Base-by-base conservation (phyloP, 1,140 invertebrate species). In the Elymnias hypermnestra region DNA sequence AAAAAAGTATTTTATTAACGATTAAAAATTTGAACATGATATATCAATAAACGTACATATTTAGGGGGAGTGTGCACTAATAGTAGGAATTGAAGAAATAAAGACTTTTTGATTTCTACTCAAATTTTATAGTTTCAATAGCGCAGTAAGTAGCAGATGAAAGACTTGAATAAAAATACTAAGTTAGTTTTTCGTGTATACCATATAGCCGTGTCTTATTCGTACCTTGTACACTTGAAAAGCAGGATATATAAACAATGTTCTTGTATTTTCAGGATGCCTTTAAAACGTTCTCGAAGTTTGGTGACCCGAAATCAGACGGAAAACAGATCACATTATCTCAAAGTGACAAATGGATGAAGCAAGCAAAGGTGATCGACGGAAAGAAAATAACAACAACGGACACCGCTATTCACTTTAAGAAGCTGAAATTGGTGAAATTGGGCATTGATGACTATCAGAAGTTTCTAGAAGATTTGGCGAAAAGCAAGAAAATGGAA, bases 261-360 rank as follows among this genome's bases (percentile, higher is more conserved):
- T 31, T 42, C 5, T 18, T 22, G 33, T 12, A 3, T 46, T 81
- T 73, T 15, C 67, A 88, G 73, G 88, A 89, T 51, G 86, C 87
- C n/a, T 89, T 89, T 49, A 89, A 89, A 62, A 87, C 87, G 8
- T 97, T 96, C 71, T 91, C 94, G 1, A 95, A 95, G 84, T 97
- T 97, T 65, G 96, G 96, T 0, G 94, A 97, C 69, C 88, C 89
- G 0, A 96, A 95, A 63, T 93, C 93, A 5, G 94, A 95, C 64
- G 96, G 96, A 3, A 95, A 94, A 73, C 87, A 90, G 12, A 94
- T 97, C 36, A 96, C 95, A 0, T 79, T 97, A 1, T 94, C 93
- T 12, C 95, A 97, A 72, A 94, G 94, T 63, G 95, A 97, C 78
- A 97, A 97, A 78, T 97, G 96, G 95, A 94, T 97, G 91, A 97